Percentiles rank a stretch among this genome's conserved stretches.
Evolutionary conservation across 2,797 vertebrate species (phyloP).

Genomic region (Varecia variegata): DNA sequence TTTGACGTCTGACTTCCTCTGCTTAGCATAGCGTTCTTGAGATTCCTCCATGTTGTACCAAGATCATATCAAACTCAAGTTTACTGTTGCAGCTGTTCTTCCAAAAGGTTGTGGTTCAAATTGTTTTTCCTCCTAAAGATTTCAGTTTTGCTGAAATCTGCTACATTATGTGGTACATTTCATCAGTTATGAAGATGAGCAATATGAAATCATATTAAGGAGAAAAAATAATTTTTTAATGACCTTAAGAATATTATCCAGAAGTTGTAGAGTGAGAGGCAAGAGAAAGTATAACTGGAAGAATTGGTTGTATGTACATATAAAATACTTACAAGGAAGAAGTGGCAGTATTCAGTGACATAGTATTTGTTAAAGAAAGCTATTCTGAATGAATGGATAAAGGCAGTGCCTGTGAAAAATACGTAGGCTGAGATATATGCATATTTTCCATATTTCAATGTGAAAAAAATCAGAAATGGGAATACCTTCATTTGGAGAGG

Average conservation of each 20-base stretch:
- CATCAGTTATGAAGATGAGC: not conserved
- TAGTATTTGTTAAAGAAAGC: not conserved
- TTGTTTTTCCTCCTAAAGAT: not conserved
- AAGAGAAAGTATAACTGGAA: not conserved
- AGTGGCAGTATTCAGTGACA: not conserved
- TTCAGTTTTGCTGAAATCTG: not conserved
- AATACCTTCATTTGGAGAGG: not conserved
- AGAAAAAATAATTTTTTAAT: not conserved
- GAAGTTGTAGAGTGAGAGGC: not conserved
- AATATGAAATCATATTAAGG: not conserved
- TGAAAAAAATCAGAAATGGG: not conserved
- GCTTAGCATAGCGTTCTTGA: not conserved
- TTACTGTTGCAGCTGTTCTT: not conserved
- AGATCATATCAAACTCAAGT: not conserved
- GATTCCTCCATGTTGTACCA: not conserved
- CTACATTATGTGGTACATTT: not conserved
- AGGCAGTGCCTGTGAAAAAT: not conserved
- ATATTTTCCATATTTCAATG: not conserved
- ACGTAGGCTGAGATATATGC: not conserved
- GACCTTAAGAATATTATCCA: not conserved
- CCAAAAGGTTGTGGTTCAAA: not conserved
- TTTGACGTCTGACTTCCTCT: not conserved
- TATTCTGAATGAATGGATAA: not conserved
- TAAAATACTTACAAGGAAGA: not conserved
- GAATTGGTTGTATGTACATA: accelerated